Evolutionary conservation across 1,140 invertebrate species (phyloP), one percentile per base, ranked within the genome.

Genomic region (Drosophila albomicans): DNA sequence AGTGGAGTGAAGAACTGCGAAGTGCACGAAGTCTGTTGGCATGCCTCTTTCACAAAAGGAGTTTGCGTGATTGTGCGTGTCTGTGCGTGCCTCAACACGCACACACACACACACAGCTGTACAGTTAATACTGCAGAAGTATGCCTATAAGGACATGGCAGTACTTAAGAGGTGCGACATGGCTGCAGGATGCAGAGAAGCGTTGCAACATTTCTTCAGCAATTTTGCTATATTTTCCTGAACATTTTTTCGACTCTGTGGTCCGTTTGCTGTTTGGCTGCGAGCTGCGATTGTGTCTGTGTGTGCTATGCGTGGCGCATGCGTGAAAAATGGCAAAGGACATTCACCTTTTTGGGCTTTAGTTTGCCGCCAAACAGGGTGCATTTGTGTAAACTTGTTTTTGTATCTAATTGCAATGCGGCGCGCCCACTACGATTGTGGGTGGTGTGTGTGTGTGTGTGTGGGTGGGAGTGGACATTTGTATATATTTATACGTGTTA

Each of bases 331-430:
- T 52, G 61, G 16, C 74, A 85, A 66, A 85, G 81, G 81, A 86
- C 81, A 86, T 85, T 85, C 81, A 85, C 81, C 81, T 85, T 28
- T 67, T 20, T 70, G 77, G 73, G 70, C 63, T 68, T 78, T 67
- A 78, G 78, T 78, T 86, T 86, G 75, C 81, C 81, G 82, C 82
- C 81, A 86, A 85, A 85, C 81, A 75, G 81, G 81, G 81, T 85
- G 82, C 81, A 85, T 85, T 85, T 69, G 66, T 67, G 80, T 71
- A 61, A 79, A 70, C 81, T 79, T 78, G 76, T 61, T 82, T 79
- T 82, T 75, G 65, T 82, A 79, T 81, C 78, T 85, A 68, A 85
- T 85, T 81, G 78, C 81, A 84, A 64, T 58, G 52, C 41, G 78
- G 57, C 74, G 77, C 78, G 35, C 81, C 81, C 81, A 79, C 73